phyloP scores from a whole-genome alignment of 1,140 invertebrate genomes.

The Ostrea denselamellosa region DNA sequence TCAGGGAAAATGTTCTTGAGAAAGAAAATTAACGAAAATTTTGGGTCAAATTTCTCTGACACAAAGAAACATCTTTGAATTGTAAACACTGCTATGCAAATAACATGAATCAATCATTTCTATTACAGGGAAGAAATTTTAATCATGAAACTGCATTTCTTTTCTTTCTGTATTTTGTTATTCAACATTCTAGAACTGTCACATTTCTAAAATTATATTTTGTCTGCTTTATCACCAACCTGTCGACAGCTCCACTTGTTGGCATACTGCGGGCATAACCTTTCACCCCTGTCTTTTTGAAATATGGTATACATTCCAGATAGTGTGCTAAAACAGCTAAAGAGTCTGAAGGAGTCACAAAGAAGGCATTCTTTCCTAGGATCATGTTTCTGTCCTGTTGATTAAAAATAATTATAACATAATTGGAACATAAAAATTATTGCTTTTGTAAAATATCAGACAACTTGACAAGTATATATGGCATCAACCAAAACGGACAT shows the following conservation, averaged over 20 bases:
- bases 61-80: too few species aligned
- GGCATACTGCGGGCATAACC: constrained; percentile 99
- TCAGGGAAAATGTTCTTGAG: too few species aligned
- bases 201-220: not conserved
- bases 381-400: constrained; percentile 96
- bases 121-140: too few species aligned
- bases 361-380: constrained; percentile 96
- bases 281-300: constrained; percentile 87
- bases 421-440: not conserved
- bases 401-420: constrained; percentile 42
- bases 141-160: too few species aligned
- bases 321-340: constrained; percentile 96
- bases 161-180: too few species aligned
- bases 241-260: constrained; percentile 96
- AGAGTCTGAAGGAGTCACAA: constrained; percentile 98
- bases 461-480: not conserved
- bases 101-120: too few species aligned
- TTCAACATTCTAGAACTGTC: not conserved
- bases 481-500: too few species aligned
- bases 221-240: constrained; percentile 77
- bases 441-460: not conserved
- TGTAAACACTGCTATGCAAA: too few species aligned
- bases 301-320: constrained; percentile 96
- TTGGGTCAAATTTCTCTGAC: too few species aligned
- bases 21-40: too few species aligned